phyloP scores from a whole-genome alignment of 1,140 invertebrate species.

The Hylaeus anthracinus region DNA sequence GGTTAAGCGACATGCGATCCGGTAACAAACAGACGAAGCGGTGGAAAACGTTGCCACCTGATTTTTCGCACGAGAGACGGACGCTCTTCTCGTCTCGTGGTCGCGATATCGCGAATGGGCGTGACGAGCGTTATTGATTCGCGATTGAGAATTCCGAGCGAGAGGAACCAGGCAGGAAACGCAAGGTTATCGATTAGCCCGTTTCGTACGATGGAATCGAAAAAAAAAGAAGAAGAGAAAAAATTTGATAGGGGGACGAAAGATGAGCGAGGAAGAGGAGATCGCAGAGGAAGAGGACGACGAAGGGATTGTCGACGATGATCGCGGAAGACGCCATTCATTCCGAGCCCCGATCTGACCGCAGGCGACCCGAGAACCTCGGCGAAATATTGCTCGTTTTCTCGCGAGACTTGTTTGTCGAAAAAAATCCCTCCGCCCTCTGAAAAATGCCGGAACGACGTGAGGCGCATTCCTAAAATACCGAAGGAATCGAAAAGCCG shows the following conservation, averaged over 20 bases:
- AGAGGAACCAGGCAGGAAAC: not conserved
- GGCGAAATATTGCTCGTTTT: not conserved
- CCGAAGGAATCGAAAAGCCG: no score
- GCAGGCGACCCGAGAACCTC: not conserved
- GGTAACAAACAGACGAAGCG: no score
- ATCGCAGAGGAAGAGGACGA: not conserved
- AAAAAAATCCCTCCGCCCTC: not conserved
- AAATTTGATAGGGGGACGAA: not conserved
- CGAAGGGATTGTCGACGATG: not conserved
- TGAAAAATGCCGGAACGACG: no score
- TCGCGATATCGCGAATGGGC: constrained; percentile 5
- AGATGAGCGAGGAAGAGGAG: not conserved
- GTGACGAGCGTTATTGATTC: constrained; percentile 24
- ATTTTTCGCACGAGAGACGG: no score
- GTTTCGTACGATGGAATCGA: not conserved
- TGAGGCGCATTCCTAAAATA: no score
- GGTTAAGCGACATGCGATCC: no score
- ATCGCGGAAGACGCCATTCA: not conserved
- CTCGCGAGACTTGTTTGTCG: not conserved
- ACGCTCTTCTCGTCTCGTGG: no score
- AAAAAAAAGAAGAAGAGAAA: not conserved
- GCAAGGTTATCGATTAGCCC: constrained; percentile 8
- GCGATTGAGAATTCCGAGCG: constrained; percentile 28
- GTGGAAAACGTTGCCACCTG: no score
- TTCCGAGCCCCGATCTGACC: not conserved